Evolutionary conservation across 2,888 invertebrate species (phyloP).

Genomic region (Microctonus brassicae): DNA sequence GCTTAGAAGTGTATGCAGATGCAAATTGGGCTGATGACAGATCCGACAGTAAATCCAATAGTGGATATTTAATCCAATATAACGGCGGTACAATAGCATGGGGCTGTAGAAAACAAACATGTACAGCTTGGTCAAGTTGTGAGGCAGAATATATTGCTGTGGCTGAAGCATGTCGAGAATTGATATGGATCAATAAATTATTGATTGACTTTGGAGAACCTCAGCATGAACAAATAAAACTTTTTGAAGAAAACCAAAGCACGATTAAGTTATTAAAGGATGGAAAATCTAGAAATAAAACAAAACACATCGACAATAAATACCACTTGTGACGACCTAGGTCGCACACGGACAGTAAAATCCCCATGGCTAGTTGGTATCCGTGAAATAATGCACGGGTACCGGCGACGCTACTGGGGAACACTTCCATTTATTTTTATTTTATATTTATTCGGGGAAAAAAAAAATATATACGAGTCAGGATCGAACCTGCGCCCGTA

Average conservation of each 20-base stretch:
- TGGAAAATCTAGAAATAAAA: constrained; percentile 21
- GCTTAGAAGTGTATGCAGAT: constrained; percentile 19
- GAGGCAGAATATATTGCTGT: constrained; percentile 39
- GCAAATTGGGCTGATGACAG: too few species aligned
- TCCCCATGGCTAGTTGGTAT: too few species aligned
- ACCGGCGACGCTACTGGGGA: too few species aligned
- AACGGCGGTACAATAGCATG: constrained; percentile 30
- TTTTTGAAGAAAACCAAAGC: constrained; percentile 39
- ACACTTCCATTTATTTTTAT: too few species aligned
- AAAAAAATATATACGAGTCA: too few species aligned
- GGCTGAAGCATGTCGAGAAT: constrained; percentile 37
- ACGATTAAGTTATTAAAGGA: constrained; percentile 27
- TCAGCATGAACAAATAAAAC: constrained; percentile 20
- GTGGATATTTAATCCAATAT: constrained; percentile 48
- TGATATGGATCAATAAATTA: constrained; percentile 26
- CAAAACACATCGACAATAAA: constrained; percentile 36
- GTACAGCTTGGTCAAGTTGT: constrained; percentile 30
- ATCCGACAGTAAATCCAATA: constrained; percentile 43
- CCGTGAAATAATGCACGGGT: too few species aligned
- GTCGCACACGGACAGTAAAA: too few species aligned
- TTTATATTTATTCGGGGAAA: too few species aligned
- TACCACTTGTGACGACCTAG: constrained; percentile 23
- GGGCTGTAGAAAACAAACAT: constrained; percentile 37
- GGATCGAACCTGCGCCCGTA: too few species aligned
- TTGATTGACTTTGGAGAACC: too few species aligned